These are phyloP conservation scores for Phrynocephalus vlangalii DNA, from an alignment of 2,797 vertebrate genomes.

Conservation along the genomic window DNA sequence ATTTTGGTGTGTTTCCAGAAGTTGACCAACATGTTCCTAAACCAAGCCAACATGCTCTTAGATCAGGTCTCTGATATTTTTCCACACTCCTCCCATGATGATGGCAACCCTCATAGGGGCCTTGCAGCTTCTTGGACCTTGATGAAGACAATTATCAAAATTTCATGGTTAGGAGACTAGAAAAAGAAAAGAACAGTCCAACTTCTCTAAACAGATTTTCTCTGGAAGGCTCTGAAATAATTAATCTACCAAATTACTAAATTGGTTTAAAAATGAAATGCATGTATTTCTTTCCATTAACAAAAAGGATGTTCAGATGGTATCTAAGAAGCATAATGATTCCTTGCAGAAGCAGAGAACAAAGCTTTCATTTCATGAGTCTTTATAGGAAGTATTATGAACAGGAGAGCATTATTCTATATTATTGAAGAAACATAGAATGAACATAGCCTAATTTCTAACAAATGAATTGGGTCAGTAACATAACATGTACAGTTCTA, in stretches of 20 bases:
- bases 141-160: not conserved
- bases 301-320: conserved; percentile 67
- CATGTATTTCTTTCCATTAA: conserved; percentile 48
- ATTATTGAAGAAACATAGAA: conserved; percentile 56
- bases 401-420: conserved; percentile 60
- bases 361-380: conserved; percentile 70
- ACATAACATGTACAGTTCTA: not conserved
- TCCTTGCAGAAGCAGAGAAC: conserved; percentile 67
- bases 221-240: conserved; percentile 54
- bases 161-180: not conserved
- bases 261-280: conserved; percentile 68
- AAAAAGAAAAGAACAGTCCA: conserved; percentile 48
- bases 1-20: not conserved
- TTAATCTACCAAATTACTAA: conserved; percentile 52
- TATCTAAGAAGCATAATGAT: conserved; percentile 63
- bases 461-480: conserved; percentile 45
- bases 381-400: conserved; percentile 72
- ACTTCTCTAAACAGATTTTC: conserved; percentile 50
- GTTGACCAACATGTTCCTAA: not conserved
- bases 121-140: not conserved
- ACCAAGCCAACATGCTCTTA: not conserved
- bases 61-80: not conserved
- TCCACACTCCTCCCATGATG: not conserved
- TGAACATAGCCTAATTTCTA: conserved; percentile 59
- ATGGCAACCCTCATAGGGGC: not conserved